Base-by-base conservation (phyloP, 2,888 invertebrate species). In the Meteorus colon region DNA sequence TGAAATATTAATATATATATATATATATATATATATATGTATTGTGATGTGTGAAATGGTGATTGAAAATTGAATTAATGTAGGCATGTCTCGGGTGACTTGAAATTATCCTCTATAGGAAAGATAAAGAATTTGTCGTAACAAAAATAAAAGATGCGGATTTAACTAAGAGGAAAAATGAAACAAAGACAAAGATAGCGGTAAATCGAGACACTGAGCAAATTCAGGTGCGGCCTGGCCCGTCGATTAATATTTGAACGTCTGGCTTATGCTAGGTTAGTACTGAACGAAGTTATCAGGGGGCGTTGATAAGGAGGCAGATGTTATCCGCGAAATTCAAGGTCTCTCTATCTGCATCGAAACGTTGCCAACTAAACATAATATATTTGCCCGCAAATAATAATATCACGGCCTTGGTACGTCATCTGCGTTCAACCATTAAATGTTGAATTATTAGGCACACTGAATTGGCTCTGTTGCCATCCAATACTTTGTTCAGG, bases 311-410 rank as follows among this genome's bases (percentile, higher is more conserved):
- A 89, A 89, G 88, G 83, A 82, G 82, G 86, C 89, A 89, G 89
- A 89, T 89, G 88, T 88, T 89, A 89, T 89, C 89, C 89, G 86
- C 85, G 79, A 87, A 88, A 86, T 89, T 89, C 89, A 89, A 89
- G 89, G 89, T 88, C 88, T 80, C 88, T 89, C 88, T 89, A 72
- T 72, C 72, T 72, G 78, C 73, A 74, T 79, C 79, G 84, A 82
- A 84, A 84, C 83, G 84, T 88, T 79, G 87, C 87, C 88, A 89
- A 87, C 88, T 87, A 88, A 89, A 89, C 88, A 88, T 41, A 41
- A 41, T 87, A 87, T 88, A 88, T 87, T 87, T 86, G 87, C 86
- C 84, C 82, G 86, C 37, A 80, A 88, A 88, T 89, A 88, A 88
- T 88, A 88, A 89, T 88, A 89, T 85, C 79, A 84, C 84, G 88